These are phyloP conservation scores for Goniozus legneri DNA, from an alignment of 1,140 invertebrate species.

Conservation along the genomic window DNA sequence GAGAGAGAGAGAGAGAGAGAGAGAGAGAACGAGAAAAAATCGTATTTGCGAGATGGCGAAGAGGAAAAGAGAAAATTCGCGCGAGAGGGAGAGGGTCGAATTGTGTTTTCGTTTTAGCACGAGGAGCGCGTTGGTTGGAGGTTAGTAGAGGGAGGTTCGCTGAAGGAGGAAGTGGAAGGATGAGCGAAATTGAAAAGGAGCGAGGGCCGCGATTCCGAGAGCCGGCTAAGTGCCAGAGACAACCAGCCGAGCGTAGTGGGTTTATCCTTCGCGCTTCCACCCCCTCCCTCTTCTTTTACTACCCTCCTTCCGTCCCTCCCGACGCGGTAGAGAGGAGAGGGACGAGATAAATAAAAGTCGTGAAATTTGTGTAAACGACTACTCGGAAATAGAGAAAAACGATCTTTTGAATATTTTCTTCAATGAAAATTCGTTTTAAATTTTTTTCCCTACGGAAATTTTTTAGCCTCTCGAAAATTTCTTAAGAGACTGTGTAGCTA, in stretches of 20 bases:
- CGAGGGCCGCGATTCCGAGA: conserved; percentile 31
- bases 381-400: no score
- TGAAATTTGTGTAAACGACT: no score
- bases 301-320: not conserved
- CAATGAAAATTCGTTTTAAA: no score
- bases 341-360: no score
- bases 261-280: conserved; percentile 14
- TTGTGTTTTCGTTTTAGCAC: conserved; percentile 45
- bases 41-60: not conserved
- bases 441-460: no score
- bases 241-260: conserved; percentile 21
- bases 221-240: conserved; percentile 30
- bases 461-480: no score
- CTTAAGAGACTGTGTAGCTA: no score
- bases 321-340: no score
- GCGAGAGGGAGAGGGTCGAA: conserved; percentile 30
- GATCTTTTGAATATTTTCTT: no score
- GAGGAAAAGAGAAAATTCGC: conserved; percentile 23
- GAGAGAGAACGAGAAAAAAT: conserved; percentile 13
- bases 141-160: no score
- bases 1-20: not conserved
- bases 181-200: conserved; percentile 40
- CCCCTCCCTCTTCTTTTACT: not conserved
- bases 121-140: no score
- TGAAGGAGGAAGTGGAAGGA: no score